phyloP scores from a whole-genome alignment of 2,113 vertebrate species.

The Circaetus gallicus region DNA sequence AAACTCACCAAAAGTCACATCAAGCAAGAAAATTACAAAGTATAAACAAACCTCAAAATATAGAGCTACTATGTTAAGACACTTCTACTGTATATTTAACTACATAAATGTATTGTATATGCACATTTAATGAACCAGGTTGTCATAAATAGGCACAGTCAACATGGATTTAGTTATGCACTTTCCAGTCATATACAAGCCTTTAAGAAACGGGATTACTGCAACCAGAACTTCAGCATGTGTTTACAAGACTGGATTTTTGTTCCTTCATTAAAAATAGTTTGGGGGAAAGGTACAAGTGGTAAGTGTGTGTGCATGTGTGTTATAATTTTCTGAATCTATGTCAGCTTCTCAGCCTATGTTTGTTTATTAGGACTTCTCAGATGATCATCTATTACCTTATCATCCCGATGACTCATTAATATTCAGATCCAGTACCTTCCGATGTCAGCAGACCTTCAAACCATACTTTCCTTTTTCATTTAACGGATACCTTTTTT shows the following conservation, averaged over 20 bases:
- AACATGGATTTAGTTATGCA: not conserved
- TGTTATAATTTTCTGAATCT: not conserved
- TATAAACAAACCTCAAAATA: conserved; percentile 40
- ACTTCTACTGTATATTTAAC: not conserved
- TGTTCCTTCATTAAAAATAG: not conserved
- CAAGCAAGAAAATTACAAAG: conserved; percentile 64
- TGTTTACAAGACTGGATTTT: not conserved
- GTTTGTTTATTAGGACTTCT: not conserved
- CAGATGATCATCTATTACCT: not conserved
- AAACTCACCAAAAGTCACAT: conserved; percentile 63
- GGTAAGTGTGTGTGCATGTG: not conserved
- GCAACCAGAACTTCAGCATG: not conserved
- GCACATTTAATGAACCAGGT: conserved; percentile 24
- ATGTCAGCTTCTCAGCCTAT: not conserved
- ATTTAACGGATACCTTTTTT: not conserved
- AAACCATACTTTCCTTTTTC: not conserved
- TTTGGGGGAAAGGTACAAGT: not conserved
- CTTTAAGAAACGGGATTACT: not conserved
- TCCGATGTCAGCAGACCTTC: not conserved
- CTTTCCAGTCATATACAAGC: not conserved
- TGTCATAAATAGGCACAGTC: conserved; percentile 82
- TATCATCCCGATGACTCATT: not conserved
- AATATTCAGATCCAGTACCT: not conserved
- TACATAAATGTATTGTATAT: not conserved
- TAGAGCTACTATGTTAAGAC: conserved; percentile 12